Base-by-base conservation (phyloP, 2,888 invertebrate species). In the Abrostola tripartita region DNA sequence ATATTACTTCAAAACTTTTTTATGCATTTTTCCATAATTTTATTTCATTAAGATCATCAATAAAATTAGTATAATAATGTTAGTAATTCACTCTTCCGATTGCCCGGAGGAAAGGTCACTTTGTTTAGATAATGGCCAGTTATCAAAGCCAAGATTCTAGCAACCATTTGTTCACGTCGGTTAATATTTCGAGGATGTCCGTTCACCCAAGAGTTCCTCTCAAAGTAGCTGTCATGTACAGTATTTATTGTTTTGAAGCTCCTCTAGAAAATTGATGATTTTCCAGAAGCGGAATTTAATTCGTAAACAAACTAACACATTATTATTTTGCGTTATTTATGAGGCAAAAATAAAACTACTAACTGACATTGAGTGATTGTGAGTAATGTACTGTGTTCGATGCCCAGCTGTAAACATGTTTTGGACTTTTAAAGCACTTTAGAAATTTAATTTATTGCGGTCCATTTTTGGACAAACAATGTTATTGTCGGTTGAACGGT, bases 301-400 rank as follows among this genome's bases (percentile, higher is more conserved):
- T 51, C 11, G 50, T 49, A 40, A 55, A 57, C 37, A 47, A 41
- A 74, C 40, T 57, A 69, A 75, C 50, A 72, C 47, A 59, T 70
- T 59, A 61, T 71, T 47, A 47, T 47, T 47, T 72, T 61, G 47
- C 36, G 40, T 37, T 57, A 57, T 63, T 52, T 38, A 24, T 42
- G 35, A 12, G 58, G 50, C 42, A 38, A 65, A 76, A 68, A 71
- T 56, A 71, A 42, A 14, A 62, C 40, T 44, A 51, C 65, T 52
- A 59, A 35, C 50, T 65, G 76, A 76, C 68, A 55, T 40, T 74
- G 74, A 68, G 68, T 72, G 72, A 76, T 68, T 40, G 58, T 58
- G 60, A 65, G 59, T 75, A 73, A 73, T 75, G 73, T 65, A 51
- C 71, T 61, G 61, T 37, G 50, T 67, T 76, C 59, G 68, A 62